A percentile compares a stretch with the other conserved stretches of the same genome.
These are phyloP conservation scores for Cassiopea xamachana DNA, from an alignment of 30 jellyfish, hydroid and myxozoan genomes.

Conservation along the genomic window DNA sequence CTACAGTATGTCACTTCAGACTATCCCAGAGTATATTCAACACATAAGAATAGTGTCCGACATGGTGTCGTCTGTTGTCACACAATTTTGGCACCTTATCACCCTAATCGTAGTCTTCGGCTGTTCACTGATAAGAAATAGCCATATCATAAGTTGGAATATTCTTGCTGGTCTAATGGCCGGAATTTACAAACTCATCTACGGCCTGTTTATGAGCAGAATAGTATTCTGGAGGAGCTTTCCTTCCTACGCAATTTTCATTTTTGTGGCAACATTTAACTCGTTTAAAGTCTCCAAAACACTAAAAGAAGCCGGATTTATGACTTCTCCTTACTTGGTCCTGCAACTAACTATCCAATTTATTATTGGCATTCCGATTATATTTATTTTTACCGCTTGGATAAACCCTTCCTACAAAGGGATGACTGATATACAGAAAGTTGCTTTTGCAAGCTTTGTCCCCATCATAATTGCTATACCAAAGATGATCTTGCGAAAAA, in stretches of 20 bases:
- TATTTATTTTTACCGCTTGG: slow-evolving; percentile 50
- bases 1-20: neutral
- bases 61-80: slow-evolving; percentile 30
- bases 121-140: slow-evolving; percentile 25
- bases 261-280: slow-evolving; percentile 28
- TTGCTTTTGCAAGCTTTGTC: slow-evolving; percentile 62
- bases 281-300: slow-evolving; percentile 39
- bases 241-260: slow-evolving; percentile 61
- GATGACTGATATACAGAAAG: slow-evolving; percentile 25
- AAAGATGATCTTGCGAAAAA: slow-evolving; percentile 52
- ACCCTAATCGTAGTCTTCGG: slow-evolving; percentile 35
- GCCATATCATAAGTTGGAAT: slow-evolving; percentile 64
- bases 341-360: slow-evolving; percentile 47
- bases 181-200: slow-evolving; percentile 46
- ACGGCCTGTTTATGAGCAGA: slow-evolving; percentile 18
- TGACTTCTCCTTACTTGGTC: neutral
- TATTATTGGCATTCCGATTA: slow-evolving; percentile 63
- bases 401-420: slow-evolving; percentile 53
- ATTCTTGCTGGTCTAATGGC: slow-evolving; percentile 53
- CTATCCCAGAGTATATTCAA: slow-evolving; percentile 8
- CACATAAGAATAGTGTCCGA: slow-evolving; percentile 33
- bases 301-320: neutral
- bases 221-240: slow-evolving; percentile 48
- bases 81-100: slow-evolving; percentile 63
- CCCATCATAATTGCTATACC: slow-evolving; percentile 62